These are phyloP conservation scores for Eumacrocentrus americanus DNA, from an alignment of 2,888 invertebrate genomes.

Conservation along the genomic window DNA sequence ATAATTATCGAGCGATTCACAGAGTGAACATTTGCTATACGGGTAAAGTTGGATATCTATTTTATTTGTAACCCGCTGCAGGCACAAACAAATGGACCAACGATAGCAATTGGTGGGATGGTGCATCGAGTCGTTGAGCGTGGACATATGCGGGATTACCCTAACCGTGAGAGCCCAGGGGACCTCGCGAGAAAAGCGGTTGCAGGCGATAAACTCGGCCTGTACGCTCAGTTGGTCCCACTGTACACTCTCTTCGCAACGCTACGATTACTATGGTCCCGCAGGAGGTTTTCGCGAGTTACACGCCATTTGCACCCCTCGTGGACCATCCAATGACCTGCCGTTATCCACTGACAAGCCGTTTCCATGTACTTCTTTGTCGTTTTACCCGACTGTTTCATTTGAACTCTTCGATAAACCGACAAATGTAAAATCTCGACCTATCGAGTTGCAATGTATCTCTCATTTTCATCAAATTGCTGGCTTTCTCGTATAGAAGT, in stretches of 20 bases:
- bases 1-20: no score
- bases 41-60: no score
- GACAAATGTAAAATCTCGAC: not conserved
- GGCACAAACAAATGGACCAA: slow-evolving; percentile 8
- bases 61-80: slow-evolving; percentile 6
- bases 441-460: not conserved
- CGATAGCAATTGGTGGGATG: slow-evolving; percentile 33
- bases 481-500: not conserved
- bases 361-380: slow-evolving; percentile 3
- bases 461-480: not conserved
- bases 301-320: slow-evolving; percentile 26
- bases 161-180: slow-evolving; percentile 41
- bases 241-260: not conserved
- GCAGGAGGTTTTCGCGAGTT: slow-evolving; percentile 18
- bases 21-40: not conserved
- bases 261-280: slow-evolving; percentile 25
- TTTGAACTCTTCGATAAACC: not conserved
- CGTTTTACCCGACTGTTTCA: not conserved
- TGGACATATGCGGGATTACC: slow-evolving; percentile 44
- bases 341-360: slow-evolving; percentile 15
- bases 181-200: slow-evolving; percentile 38
- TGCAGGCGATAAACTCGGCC: slow-evolving; percentile 41
- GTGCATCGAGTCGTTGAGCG: slow-evolving; percentile 33
- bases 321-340: slow-evolving; percentile 18
- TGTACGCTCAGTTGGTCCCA: slow-evolving; percentile 17